These are phyloP conservation scores for Sarotherodon lohbergeri DNA, from an alignment of 2,113 vertebrate genomes.

Conservation along the genomic window DNA sequence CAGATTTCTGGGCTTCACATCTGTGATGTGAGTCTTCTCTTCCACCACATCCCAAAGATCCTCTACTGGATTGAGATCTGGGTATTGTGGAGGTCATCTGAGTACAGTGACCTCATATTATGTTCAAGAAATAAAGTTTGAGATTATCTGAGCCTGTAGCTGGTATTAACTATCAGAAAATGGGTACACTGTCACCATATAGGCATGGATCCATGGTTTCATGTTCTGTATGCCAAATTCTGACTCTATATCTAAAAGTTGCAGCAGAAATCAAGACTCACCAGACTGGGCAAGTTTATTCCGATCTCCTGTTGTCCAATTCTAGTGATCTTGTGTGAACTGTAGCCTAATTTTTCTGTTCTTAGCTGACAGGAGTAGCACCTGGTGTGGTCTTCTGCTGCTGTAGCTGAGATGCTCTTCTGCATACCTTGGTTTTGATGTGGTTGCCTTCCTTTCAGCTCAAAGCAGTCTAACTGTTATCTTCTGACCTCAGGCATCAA, in stretches of 20 bases:
- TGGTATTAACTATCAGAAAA: not conserved
- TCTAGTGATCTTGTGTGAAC: not conserved
- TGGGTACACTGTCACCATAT: not conserved
- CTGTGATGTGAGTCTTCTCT: not conserved
- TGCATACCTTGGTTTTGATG: not conserved
- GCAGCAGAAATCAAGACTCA: not conserved
- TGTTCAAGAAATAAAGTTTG: not conserved
- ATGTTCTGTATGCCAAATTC: not conserved
- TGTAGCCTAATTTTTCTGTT: not conserved
- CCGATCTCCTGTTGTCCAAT: not conserved
- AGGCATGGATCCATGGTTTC: not conserved
- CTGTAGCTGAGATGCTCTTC: not conserved
- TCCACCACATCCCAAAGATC: not conserved
- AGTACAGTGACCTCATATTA: not conserved
- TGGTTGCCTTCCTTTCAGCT: not conserved
- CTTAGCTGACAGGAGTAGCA: not conserved
- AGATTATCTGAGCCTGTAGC: not conserved
- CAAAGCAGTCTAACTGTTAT: not conserved
- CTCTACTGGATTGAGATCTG: not conserved
- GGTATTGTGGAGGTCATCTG: not conserved
- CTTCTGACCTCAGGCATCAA: not conserved
- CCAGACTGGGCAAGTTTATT: not conserved
- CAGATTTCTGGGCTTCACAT: not conserved
- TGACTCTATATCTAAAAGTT: not conserved
- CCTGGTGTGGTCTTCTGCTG: not conserved